Base-by-base conservation (phyloP, 2,113 vertebrate genomes). In the Heterotilapia buettikoferi region DNA sequence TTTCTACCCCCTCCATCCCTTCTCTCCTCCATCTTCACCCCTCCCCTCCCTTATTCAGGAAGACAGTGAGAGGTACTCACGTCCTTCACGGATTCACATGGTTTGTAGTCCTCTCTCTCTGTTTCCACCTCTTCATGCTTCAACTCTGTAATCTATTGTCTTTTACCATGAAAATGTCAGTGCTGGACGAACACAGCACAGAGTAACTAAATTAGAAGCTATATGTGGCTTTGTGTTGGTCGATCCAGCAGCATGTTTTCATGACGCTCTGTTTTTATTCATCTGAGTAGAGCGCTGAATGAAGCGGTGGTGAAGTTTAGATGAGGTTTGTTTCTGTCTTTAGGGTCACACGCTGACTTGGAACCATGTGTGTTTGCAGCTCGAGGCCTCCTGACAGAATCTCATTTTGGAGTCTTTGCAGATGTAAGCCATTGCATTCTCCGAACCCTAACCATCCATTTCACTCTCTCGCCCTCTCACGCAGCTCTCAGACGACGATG, bases 401-500 rank as follows among this genome's bases (percentile, higher is more conserved):
- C 73, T 47, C 43, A 31, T 31, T 50, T 18, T 7, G 4, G 5
- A 9, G 19, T 7, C 2, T 2, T 9, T 16, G 11, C 36, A n/a
- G 38, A 71, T 7, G 7, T 33, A n/a, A 63, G 31, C 56, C 50
- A 40, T 6, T 43, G 50, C 36, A 11, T 78, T 54, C 3, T 56
- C 57, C 11, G 18, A 53, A 21, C 31, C 19, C 89, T 92, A 89
- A 94, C 81, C 40, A 19, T 87, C 36, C 83, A 6, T 88, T 52
- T 92, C 84, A 26, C 40, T 90, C 53, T 52, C 47, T 82, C 90
- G 89, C 88, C 95, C 92, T 97, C 88, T 91, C 90, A 50, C 84
- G 8, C 95, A 99, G 98, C 97, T 97, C 59, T 98, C 98, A 6
- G 98, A 99, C 61, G 98, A 99, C 68, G 98, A 99, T 61, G 98